phyloP scores from a whole-genome alignment of 2,113 vertebrate genomes.

The Lagopus muta region DNA sequence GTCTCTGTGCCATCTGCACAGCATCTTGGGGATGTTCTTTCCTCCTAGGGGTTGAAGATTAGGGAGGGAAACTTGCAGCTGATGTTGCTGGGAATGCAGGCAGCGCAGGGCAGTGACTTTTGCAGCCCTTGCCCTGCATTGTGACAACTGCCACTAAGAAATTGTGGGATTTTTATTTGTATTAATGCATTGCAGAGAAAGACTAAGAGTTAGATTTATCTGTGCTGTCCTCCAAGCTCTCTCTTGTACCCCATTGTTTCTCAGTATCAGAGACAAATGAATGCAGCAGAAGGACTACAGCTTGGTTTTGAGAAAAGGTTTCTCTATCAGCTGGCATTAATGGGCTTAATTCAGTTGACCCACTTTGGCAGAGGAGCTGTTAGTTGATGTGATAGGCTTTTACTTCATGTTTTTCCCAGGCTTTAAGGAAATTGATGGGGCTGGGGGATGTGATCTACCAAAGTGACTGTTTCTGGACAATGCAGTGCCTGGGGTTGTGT shows the following conservation, averaged over 20 bases:
- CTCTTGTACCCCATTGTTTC: not conserved
- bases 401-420: not conserved
- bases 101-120: not conserved
- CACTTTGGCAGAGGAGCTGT: not conserved
- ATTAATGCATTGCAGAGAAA: not conserved
- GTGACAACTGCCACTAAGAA: fast-evolving
- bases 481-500: not conserved
- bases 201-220: not conserved
- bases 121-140: not conserved
- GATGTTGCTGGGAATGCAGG: not conserved
- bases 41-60: fast-evolving
- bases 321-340: not conserved
- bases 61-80: not conserved
- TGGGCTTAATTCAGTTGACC: constrained; percentile 10
- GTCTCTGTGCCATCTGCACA: not conserved
- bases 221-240: not conserved
- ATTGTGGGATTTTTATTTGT: not conserved
- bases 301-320: not conserved
- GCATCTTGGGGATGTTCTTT: not conserved
- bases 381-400: not conserved
- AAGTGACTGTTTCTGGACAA: not conserved
- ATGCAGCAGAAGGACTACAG: not conserved
- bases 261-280: not conserved
- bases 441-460: not conserved
- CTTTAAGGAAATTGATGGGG: not conserved